Base-by-base conservation (phyloP, 2,888 invertebrate genomes). In the Strigamia maritima region DNA sequence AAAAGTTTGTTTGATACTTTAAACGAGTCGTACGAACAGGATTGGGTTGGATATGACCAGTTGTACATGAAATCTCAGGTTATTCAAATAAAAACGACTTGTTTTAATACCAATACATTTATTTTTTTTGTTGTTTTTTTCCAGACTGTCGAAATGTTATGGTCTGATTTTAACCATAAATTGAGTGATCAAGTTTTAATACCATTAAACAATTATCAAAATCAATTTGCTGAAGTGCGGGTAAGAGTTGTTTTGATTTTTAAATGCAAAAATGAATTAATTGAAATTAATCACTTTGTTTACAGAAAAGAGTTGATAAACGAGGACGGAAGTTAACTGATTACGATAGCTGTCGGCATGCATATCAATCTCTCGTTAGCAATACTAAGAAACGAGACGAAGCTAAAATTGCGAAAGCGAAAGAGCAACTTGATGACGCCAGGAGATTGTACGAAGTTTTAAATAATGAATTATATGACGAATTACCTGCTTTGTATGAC, bases 131-230 rank as follows among this genome's bases (percentile, higher is more conserved):
- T n/a, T 54, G 74, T 80, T 79, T 74, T 49, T 87, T 92, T 94
- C 82, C 93, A 97, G 89, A 93, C 93, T 85, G 90, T 96, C 84
- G 97, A 98, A 87, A 93, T 95, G 90, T 89, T 98, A 83, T 97
- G 97, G 95, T 94, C 94, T 85, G 98, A 98, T 88, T 95, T 97
- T 88, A 92, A 94, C 85, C 95, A 96, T 89, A 97, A 96, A 88
- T 89, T 98, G 84, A 94, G 93, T 80, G 97, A 97, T 87, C 95
- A 97, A 89, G 95, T 98, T 83, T 91, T 96, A 84, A 92, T 95
- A 85, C 94, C 97, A 82, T 91, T 98, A 83, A 94, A 94, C 87
- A 94, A 94, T 79, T 98, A 98, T 89, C 93, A 95, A 86, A 85
- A 84, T 86, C 96, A 97, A 88, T 98, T 98, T 88, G 95, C 95